Evolutionary conservation across 1,140 invertebrate species (phyloP), one percentile per base, ranked within the genome.

Genomic region (Augochlora pura): DNA sequence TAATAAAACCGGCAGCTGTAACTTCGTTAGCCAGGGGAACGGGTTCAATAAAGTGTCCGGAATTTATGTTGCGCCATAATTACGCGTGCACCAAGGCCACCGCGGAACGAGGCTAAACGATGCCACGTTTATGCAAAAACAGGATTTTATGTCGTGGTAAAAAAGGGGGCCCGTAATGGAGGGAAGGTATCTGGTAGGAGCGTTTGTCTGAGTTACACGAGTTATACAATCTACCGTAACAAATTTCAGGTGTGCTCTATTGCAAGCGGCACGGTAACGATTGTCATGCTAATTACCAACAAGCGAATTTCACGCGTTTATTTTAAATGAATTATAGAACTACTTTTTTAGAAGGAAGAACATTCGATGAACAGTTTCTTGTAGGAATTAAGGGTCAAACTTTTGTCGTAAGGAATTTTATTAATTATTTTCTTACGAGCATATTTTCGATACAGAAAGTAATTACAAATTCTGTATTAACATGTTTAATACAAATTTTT

Each of bases 1-100:
- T 38, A 73, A 63, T 49, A 32, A 49, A 63, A 49, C 18, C 38
- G 18, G 23, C 16, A 10, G 25, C 5, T n/a, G 18, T 46, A 27
- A 25, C 23, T 60, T 23, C 18, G 23, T n/a, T 42, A 42, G 54
- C 16, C 16, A 1, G 3, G 5, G 3, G 18, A n/a, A 21, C 9
- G 16, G 18, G 25, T 72, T 32, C 70, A 10, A 72, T 71, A 72
- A 72, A 49, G 39, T 72, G 27, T 0, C 59, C 3, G 25, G 1
- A 39, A 62, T 72, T 72, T 72, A 63, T 32, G 25, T 23, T 0
- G 23, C 21, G 8, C 25, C 59, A 49, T 73, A 63, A 73, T 73
- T 73, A 63, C 23, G 7, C 0, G 70, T 46, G 46, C 42, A n/a
- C 27, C 42, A 18, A 21, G 42, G 39, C 10, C n/a, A 23, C 18